Conservation (phyloP, 2,888 invertebrate genomes). For the Eulithis prunata region DNA sequence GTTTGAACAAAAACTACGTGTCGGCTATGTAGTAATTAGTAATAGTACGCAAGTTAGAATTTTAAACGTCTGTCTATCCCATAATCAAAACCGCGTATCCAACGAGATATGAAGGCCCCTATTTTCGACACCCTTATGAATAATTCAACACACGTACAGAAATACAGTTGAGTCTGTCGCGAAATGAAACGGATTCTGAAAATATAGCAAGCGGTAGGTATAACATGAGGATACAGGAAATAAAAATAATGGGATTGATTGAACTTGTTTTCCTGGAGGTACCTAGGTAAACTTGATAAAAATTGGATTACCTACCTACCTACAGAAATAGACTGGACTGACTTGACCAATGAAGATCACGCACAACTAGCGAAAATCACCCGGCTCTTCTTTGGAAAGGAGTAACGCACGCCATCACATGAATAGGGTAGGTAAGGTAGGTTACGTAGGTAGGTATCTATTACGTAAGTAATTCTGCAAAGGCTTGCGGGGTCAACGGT, state of each 20-base stretch:
- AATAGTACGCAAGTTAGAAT: too few species aligned
- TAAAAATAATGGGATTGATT: constrained; percentile 1
- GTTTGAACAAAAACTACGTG: background rate
- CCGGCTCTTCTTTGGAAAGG: too few species aligned
- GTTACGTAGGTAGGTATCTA: background rate
- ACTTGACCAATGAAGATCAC: too few species aligned
- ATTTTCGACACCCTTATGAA: constrained; percentile 1
- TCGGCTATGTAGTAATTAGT: background rate
- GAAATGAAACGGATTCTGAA: constrained; percentile 6
- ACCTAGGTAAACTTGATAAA: too few species aligned
- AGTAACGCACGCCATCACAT: too few species aligned
- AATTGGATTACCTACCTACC: too few species aligned
- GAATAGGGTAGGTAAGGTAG: too few species aligned
- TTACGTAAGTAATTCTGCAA: constrained; percentile 8
- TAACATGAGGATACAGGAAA: too few species aligned
- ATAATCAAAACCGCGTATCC: constrained; percentile 16
- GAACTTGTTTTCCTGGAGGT: background rate
- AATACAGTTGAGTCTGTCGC: constrained; percentile 9
- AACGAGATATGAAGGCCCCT: background rate
- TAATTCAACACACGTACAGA: constrained; percentile 32
- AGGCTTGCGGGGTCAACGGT: constrained; percentile 21
- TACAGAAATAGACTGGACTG: too few species aligned
- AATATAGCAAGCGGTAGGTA: too few species aligned
- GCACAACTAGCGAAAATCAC: too few species aligned
- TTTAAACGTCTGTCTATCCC: constrained; percentile 25